Percentiles rank a stretch among this genome's conserved stretches.
These are phyloP conservation scores for Rhodinocichla rosea DNA, from an alignment of 2,113 vertebrate species.

Conservation along the genomic window DNA sequence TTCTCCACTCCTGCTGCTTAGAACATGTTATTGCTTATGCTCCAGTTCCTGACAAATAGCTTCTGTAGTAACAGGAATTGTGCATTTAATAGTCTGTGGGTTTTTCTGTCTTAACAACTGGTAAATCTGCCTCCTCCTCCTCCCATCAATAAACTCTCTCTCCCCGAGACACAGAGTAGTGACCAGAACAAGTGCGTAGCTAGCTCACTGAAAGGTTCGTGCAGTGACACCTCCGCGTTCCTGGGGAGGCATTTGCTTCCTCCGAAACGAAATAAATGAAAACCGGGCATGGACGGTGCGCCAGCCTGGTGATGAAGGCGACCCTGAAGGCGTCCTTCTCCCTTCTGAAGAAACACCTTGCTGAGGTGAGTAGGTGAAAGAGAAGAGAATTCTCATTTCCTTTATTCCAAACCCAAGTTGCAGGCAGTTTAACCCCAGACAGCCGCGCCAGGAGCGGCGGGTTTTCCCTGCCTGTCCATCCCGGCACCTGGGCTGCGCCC, in stretches of 20 bases:
- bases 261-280: background rate
- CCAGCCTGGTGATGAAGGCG: rapidly evolving
- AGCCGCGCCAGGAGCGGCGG: background rate
- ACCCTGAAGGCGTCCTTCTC: background rate
- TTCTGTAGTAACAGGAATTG: background rate
- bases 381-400: rapidly evolving
- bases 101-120: background rate
- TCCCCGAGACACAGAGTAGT: background rate
- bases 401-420: background rate
- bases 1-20: rapidly evolving
- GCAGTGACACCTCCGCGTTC: rapidly evolving
- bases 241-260: rapidly evolving
- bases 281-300: rapidly evolving
- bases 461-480: background rate
- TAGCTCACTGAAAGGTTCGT: rapidly evolving
- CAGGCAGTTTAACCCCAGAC: background rate
- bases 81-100: background rate
- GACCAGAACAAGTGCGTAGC: background rate
- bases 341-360: background rate
- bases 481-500: background rate
- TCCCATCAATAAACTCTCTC: background rate
- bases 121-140: background rate
- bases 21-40: background rate
- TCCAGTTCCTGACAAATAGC: background rate
- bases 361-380: background rate